These are phyloP conservation scores for Heliocidaris tuberculata DNA, from an alignment of 35 echinoderm and acorn worm genomes.

Conservation along the genomic window DNA sequence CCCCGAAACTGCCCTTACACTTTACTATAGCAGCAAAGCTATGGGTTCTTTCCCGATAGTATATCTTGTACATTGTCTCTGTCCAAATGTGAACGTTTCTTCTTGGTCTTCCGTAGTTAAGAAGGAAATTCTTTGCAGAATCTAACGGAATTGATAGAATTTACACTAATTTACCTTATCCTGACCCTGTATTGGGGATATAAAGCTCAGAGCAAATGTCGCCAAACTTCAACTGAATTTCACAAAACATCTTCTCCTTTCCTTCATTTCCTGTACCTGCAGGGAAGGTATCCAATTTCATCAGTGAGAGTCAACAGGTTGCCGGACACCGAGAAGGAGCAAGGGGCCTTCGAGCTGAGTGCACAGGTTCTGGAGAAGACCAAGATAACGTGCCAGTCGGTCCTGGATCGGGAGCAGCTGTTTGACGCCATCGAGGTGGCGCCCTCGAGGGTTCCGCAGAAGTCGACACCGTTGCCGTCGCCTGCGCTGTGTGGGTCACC, in stretches of 20 bases:
- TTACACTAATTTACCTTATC: no score
- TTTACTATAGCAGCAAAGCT: no score
- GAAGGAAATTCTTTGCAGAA: no score
- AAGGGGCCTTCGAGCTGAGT: slow-evolving; percentile 84
- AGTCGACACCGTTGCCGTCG: slow-evolving; percentile 37
- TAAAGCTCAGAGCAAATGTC: no score
- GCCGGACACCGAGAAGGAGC: slow-evolving; percentile 81
- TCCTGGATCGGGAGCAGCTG: slow-evolving; percentile 89
- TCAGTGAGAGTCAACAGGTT: slow-evolving; percentile 58
- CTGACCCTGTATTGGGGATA: no score
- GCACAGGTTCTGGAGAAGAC: slow-evolving; percentile 65
- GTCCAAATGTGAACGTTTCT: no score
- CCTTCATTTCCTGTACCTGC: background rate
- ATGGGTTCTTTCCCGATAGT: no score
- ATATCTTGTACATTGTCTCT: no score
- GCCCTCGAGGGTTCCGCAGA: slow-evolving; percentile 45
- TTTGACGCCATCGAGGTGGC: slow-evolving; percentile 71
- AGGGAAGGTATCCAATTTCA: slow-evolving; percentile 77
- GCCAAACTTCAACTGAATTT: no score
- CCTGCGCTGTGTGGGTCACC: slow-evolving; percentile 39
- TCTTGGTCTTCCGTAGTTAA: no score
- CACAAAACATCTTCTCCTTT: background rate
- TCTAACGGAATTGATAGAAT: no score
- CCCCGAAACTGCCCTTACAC: no score
- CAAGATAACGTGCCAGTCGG: slow-evolving; percentile 57